A percentile compares a stretch with the other conserved stretches of the same genome.
Evolutionary conservation across 2,113 vertebrate genomes (phyloP).

Genomic region (Zosterops borbonicus): DNA sequence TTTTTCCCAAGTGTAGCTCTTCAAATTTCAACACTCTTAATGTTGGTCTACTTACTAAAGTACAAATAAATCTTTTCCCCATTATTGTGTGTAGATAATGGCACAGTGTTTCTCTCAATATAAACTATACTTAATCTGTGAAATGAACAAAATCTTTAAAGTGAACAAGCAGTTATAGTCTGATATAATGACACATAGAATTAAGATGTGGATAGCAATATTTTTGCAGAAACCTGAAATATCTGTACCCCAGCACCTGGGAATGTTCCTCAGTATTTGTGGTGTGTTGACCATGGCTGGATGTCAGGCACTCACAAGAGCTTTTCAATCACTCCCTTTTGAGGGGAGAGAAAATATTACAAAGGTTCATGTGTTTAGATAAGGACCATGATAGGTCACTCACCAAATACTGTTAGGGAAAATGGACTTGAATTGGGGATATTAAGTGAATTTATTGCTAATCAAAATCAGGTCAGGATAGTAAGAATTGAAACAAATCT

Average conservation of each 20-base stretch:
- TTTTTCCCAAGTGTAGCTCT: background rate
- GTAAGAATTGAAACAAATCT: background rate
- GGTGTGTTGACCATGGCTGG: background rate
- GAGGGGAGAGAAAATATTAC: background rate
- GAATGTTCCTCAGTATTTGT: background rate
- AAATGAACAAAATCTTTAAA: background rate
- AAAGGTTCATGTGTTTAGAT: background rate
- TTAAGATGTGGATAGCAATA: background rate
- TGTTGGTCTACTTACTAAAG: background rate
- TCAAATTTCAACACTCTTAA: background rate
- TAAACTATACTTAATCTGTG: background rate
- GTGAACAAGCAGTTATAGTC: background rate
- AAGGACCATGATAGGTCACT: accelerated
- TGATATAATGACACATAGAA: background rate
- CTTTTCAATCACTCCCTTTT: background rate
- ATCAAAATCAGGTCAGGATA: background rate
- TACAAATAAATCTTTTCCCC: background rate
- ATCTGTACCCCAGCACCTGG: background rate
- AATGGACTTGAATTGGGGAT: background rate
- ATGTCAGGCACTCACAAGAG: background rate
- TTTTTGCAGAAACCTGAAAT: background rate
- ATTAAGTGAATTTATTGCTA: background rate
- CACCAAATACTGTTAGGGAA: background rate
- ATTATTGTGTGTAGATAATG: background rate
- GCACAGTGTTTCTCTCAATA: background rate